Evolutionary conservation across 2,888 invertebrate genomes (phyloP).

Genomic region (Eupeodes luniger): DNA sequence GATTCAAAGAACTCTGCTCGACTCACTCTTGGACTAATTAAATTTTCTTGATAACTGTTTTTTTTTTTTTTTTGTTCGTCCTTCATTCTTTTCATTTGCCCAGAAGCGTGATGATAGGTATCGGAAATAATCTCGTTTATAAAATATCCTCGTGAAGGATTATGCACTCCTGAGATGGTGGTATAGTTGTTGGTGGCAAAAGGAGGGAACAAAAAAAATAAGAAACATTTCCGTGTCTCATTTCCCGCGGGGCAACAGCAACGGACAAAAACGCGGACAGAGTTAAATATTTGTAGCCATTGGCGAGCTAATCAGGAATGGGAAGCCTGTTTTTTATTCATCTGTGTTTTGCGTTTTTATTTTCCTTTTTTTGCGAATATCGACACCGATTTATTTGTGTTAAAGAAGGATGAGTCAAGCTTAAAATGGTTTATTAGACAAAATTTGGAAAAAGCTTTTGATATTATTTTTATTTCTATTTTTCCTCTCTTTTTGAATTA

Average conservation of each 20-base stretch:
- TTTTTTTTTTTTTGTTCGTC: constrained; percentile 22
- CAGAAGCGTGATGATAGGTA: constrained; percentile 64
- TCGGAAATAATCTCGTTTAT: constrained; percentile 76
- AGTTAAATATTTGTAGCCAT: constrained; percentile 21
- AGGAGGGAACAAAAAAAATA: background rate
- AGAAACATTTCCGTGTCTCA: constrained; percentile 29
- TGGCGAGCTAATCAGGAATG: constrained; percentile 18
- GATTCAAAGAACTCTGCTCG: constrained; percentile 33
- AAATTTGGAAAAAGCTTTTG: background rate
- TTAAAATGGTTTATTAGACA: constrained; percentile 19
- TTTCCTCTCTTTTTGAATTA: background rate
- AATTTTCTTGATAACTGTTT: constrained; percentile 55
- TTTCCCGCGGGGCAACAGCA: constrained; percentile 14
- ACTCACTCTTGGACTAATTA: constrained; percentile 67
- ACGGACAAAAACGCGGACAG: background rate
- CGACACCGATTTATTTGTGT: constrained; percentile 12
- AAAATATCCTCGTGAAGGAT: constrained; percentile 71
- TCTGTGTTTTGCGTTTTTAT: background rate
- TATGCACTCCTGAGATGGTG: constrained; percentile 41
- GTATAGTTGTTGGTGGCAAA: background rate
- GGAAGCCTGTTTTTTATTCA: background rate
- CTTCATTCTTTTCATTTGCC: constrained; percentile 15
- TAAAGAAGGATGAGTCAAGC: background rate
- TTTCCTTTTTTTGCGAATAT: background rate
- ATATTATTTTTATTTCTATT: background rate